Evolutionary conservation across 2,888 invertebrate genomes (phyloP), one percentile per base, ranked within the genome.

Genomic region (Pegoplata infirma): DNA sequence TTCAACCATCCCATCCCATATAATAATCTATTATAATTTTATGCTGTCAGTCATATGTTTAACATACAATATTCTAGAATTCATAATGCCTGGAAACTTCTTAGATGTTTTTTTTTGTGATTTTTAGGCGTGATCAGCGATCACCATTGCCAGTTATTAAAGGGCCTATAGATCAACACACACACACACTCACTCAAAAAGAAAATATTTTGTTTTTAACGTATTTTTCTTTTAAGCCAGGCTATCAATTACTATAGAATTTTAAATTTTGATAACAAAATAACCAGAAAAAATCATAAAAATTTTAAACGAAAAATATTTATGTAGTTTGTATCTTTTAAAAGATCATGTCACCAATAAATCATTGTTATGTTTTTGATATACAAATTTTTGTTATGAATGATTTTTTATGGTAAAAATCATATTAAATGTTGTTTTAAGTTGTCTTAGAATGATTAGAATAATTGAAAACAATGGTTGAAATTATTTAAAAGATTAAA

Each of bases 21-120:
- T n/a, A n/a, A 49, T 79, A 74, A 74, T 71, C 78, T 74, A 74
- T 79, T 79, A 61, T 64, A 74, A 74, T 79, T 74, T 74, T 74
- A 66, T 66, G 69, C 78, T 74, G 78, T 74, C 78, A 69, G 74
- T 79, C 74, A 78, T 63, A 63, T 73, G 63, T 67, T 73, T 63
- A 76, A 68, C 23, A 56, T n/a, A 51, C 67, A 23, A 32, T 8
- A 47, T 21, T 61, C 8, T 25, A 53, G 10, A 28, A 47, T 55
- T 21, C 47, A 44, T 5, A 36, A 8, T 14, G 46, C 44, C 14
- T 44, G 25, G n/a, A n/a, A 25, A 25, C 25, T 25, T 6, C 25
- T 25, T 25, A n/a, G n/a, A n/a, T n/a, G n/a, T n/a, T n/a, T n/a
- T n/a, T n/a, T n/a, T n/a, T n/a, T n/a, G n/a, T n/a, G n/a, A n/a